Percentiles rank a stretch among this genome's conserved stretches.
Evolutionary conservation across 1,140 invertebrate species (phyloP).

Genomic region (Brachionus angularis): DNA sequence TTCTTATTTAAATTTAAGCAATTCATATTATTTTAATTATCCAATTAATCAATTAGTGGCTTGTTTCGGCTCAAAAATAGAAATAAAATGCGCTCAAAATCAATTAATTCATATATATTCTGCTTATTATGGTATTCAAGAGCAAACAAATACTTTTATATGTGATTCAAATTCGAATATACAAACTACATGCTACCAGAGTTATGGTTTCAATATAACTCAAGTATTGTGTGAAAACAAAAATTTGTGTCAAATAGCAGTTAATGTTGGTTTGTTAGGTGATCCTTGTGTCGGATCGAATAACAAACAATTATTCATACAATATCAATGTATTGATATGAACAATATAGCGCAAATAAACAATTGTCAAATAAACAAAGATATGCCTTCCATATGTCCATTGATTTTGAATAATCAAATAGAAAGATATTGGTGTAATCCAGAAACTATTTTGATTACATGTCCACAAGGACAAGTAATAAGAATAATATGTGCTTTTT

Average conservation of each 20-base stretch:
- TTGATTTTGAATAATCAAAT: background rate
- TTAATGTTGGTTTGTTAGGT: slow-evolving; percentile 8
- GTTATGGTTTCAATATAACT: background rate
- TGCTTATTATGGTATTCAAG: slow-evolving; percentile 36
- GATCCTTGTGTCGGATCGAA: slow-evolving; percentile 5
- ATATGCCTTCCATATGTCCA: slow-evolving; percentile 3
- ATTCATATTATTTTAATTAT: background rate
- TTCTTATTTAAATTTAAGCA: background rate
- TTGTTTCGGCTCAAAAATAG: slow-evolving; percentile 29
- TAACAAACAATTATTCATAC: slow-evolving; percentile 24
- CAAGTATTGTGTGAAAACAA: slow-evolving; percentile 28
- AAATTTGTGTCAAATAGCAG: background rate
- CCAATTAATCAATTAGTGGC: slow-evolving; percentile 1
- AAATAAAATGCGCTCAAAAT: slow-evolving; percentile 1
- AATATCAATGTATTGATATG: slow-evolving; percentile 35
- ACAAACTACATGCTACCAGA: slow-evolving; percentile 11
- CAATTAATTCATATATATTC: slow-evolving; percentile 19
- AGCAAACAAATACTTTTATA: background rate
- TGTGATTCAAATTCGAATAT: slow-evolving; percentile 12
- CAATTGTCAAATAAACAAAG: background rate
- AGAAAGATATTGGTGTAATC: slow-evolving; percentile 23
- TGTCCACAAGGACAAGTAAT: background rate
- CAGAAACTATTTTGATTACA: background rate
- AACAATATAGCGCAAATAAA: background rate
- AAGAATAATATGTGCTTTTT: slow-evolving; percentile 18